Base-by-base conservation (phyloP, 2,797 vertebrate genomes). In the Syngnathus rostellatus region DNA sequence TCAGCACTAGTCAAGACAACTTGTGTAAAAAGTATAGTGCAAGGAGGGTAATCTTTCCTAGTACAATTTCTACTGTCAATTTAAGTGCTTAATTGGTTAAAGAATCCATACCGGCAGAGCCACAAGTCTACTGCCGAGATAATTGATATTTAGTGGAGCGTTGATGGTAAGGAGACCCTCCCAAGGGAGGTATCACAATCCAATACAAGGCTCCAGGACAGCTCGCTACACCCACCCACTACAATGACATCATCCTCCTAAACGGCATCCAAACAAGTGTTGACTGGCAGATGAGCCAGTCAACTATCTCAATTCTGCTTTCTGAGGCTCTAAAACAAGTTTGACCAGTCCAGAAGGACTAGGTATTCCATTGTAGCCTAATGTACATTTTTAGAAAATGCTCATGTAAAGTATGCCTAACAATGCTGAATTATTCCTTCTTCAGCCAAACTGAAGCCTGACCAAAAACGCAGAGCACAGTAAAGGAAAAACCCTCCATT, bases 121-220 rank as follows among this genome's bases (percentile, higher is more conserved):
- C 81, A 82, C 82, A 84, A 84, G 77, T 74, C 84, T 74, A 74
- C 81, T 82, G 75, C 78, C 86, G 76, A 77, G 81, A 87, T 91
- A 90, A 92, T 85, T 85, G 89, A 89, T 91, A 89, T 91, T 85
- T 88, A 90, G 89, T 89, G 84, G 85, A 84, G 72, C 76, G 41
- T 83, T 85, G 84, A 88, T 84, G 83, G 87, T 85, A 89, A 89
- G 82, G 74, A 79, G 83, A 89, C 77, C 81, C 85, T 89, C 91
- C 88, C 87, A 37, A 67, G 89, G 88, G 88, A 90, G 66, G 76
- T 76, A 85, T 86, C 79, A 82, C 60, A 67, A 82, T 86, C 77
- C 46, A 87, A 86, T 68, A 79, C 79, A 74, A 88, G 85, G 81
- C 83, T 83, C 78, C 72, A 73, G 73, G 81, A 83, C 74, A 78